Evolutionary conservation across 2,888 invertebrate species (phyloP).

Genomic region (Acrobeloides nanus): DNA sequence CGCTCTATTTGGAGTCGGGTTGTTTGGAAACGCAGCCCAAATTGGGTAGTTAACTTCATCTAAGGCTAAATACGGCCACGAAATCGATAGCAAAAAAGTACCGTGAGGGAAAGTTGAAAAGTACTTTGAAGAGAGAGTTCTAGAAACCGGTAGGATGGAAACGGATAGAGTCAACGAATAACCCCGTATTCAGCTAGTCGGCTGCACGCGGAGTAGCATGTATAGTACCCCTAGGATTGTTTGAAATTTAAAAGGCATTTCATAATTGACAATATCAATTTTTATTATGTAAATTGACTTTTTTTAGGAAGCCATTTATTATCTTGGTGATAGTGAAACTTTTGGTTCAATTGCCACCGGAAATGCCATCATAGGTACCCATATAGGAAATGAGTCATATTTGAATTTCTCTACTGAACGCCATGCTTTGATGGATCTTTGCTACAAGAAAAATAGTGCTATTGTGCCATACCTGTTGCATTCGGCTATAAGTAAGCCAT

Average conservation of each 20-base stretch:
- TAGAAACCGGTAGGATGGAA: constrained; percentile 60
- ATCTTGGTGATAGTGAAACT: no score
- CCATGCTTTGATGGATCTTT: constrained; percentile 19
- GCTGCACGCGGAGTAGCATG: no score
- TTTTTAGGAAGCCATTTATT: no score
- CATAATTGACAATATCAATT: no score
- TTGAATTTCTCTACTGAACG: no score
- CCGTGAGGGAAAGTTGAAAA: constrained; percentile 67
- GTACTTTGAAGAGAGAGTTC: constrained; percentile 66
- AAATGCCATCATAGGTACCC: no score
- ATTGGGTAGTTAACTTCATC: constrained; percentile 63
- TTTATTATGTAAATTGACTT: no score
- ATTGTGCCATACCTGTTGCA: constrained; percentile 31
- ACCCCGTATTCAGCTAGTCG: no score
- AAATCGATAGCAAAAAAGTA: constrained; percentile 63
- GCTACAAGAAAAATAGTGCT: constrained; percentile 40
- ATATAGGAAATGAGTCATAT: no score
- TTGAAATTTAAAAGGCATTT: no score
- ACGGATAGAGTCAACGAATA: constrained; percentile 52
- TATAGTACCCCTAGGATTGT: no score
- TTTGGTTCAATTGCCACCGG: no score
- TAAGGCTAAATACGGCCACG: constrained; percentile 63
- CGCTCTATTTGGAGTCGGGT: constrained; percentile 62
- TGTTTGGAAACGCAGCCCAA: constrained; percentile 64
- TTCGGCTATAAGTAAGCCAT: constrained; percentile 33